Base-by-base conservation (phyloP, 1,140 invertebrate genomes). In the Trichonephila inaurata region DNA sequence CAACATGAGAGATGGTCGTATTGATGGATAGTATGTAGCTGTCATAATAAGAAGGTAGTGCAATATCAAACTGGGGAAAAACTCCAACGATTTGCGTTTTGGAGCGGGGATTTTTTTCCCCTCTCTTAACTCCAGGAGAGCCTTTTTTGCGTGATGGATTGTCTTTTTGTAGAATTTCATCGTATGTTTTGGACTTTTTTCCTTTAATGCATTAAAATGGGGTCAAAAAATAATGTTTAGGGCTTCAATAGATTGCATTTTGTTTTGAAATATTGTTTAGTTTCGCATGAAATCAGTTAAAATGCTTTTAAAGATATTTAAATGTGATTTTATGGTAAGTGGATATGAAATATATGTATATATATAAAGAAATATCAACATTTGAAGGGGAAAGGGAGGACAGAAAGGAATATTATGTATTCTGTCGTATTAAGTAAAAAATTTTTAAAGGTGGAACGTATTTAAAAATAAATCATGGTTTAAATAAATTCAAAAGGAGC, bases 11-110 rank as follows among this genome's bases (percentile, higher is more conserved):
- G 61, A 87, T 87, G 85, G 61, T 62, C 24, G n/a, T 19, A 19
- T 33, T 87, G 85, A 87, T 87, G 85, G 85, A 87, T 87, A 7
- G 85, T n/a, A 28, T 28, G n/a, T 19, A 33, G 60, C 58, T 61
- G 28, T 64, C 85, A 77, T 77, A 33, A 33, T 40, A 40, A 77
- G 72, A 40, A 77, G 72, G 72, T 19, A 40, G 72, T 28, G 72
- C 72, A 77, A 77, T 40, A 77, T 77, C 72, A 18, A 77, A 77
- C 28, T 33, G 33, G 72, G 24, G 66, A 69, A 12, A 51, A 51
- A n/a, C 66, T 69, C 24, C n/a, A 28, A 28, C 14, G 72, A 77
- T 77, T 77, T 77, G 72, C 72, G 72, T 77, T 77, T 77, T 40
- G 4, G 62, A 62, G 12, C 16, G 28, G 69, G 7, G 1, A 18